Evolutionary conservation across 1,140 invertebrate species (phyloP), one percentile per base, ranked within the genome.

Genomic region (Bombyx mandarina): DNA sequence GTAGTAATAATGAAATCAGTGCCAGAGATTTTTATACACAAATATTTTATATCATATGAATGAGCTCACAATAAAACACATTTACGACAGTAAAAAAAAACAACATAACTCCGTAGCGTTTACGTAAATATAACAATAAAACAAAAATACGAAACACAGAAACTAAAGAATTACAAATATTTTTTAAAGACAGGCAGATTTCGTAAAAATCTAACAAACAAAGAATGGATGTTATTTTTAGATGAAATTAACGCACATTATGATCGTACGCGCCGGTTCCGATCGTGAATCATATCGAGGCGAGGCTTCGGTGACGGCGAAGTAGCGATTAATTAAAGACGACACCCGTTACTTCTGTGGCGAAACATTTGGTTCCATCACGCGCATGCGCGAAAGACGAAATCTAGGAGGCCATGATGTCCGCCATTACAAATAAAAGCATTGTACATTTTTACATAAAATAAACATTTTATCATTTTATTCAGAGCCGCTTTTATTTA

Each of bases 201-300:
- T 85, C 79, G 77, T 82, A 82, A 85, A 80, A 79, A 77, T 77
- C 69, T 75, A 82, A 76, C 82, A 81, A 77, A 82, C 80, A 82
- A 81, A 82, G 82, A 83, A 80, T 80, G 67, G 70, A 69, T 77
- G 78, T 79, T 85, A 82, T 86, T 82, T 86, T 82, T 79, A 83
- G 77, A 77, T 77, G 70, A 83, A 86, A 86, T 86, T 86, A 86
- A 83, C 80, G 77, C 77, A 79, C 77, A 81, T 86, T 86, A 83
- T 69, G 73, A 76, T 56, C 73, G 73, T 68, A 71, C 71, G 69
- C 69, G 76, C 73, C 67, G 71, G 69, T 77, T 69, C 68, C 67
- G 67, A 67, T 70, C 69, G 65, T 86, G 82, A 86, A 78, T 86
- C 82, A 86, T 72, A 63, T 52, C 52, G 44, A 46, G 63, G 63